Evolutionary conservation across 2,113 vertebrate species (phyloP).

Genomic region (Rattus norvegicus): DNA sequence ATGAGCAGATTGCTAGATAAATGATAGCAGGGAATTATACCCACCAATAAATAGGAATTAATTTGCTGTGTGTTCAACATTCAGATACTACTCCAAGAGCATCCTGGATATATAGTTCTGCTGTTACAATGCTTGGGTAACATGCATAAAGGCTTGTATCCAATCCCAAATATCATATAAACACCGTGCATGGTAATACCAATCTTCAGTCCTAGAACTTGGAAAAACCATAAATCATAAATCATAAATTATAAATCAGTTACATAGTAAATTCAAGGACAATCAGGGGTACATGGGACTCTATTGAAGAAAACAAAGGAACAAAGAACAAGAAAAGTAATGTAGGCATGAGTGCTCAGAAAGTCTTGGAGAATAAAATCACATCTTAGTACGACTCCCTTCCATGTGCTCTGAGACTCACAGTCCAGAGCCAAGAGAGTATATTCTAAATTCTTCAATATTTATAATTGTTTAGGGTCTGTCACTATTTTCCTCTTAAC

Average conservation of each 20-base stretch:
- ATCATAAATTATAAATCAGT: too few relatives aligned
- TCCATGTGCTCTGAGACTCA: accelerated
- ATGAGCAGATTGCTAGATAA: background rate
- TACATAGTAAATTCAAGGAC: background rate
- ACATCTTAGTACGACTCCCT: accelerated
- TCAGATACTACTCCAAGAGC: background rate
- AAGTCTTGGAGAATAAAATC: background rate
- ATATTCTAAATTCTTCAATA: background rate
- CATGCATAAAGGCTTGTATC: background rate
- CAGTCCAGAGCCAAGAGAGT: background rate
- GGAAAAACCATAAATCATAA: too few relatives aligned
- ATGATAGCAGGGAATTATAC: background rate
- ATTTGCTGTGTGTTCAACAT: background rate
- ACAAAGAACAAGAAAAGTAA: background rate
- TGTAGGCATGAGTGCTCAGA: too few relatives aligned
- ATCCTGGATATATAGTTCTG: background rate
- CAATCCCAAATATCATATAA: background rate
- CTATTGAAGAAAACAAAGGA: background rate
- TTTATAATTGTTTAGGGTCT: background rate
- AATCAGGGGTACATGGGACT: background rate
- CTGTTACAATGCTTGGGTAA: background rate
- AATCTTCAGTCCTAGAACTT: background rate
- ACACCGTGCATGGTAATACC: accelerated
- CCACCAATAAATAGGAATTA: background rate
- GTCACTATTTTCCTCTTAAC: background rate